Percentiles rank a stretch among this genome's conserved stretches.
These are phyloP conservation scores for Pilophorus perplexus DNA, from an alignment of 2,888 invertebrate species.

Conservation along the genomic window DNA sequence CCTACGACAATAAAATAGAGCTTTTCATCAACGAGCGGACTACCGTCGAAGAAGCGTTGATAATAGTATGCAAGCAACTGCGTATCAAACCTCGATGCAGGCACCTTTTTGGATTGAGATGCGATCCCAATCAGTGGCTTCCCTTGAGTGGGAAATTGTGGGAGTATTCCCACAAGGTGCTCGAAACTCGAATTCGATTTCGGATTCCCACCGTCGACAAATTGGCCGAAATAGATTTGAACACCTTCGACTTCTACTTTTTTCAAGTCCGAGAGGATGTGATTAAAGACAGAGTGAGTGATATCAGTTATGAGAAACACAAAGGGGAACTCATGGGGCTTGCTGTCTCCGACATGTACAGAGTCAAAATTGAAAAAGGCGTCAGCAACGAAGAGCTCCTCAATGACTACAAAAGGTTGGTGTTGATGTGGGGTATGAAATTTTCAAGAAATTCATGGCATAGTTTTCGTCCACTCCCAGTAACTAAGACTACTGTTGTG, in stretches of 20 bases:
- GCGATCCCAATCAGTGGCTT: constrained; percentile 66
- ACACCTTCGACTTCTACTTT: constrained; percentile 81
- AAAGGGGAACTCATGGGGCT: constrained; percentile 77
- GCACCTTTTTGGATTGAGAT: constrained; percentile 73
- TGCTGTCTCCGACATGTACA: constrained; percentile 83
- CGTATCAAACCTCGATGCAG: constrained; percentile 73
- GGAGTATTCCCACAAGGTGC: constrained; percentile 55
- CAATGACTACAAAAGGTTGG: constrained; percentile 73
- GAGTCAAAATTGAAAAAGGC: constrained; percentile 75
- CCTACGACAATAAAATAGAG: constrained; percentile 24
- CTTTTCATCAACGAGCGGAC: constrained; percentile 49
- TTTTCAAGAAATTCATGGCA: no score
- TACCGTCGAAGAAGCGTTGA: constrained; percentile 69
- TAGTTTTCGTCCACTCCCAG: no score
- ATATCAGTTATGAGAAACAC: constrained; percentile 73
- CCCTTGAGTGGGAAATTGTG: constrained; percentile 61
- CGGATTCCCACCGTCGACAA: constrained; percentile 66
- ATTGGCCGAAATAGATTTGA: constrained; percentile 66
- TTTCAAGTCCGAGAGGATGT: constrained; percentile 81
- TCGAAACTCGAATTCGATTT: constrained; percentile 75
- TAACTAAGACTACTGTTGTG: no score
- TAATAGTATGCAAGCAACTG: constrained; percentile 66
- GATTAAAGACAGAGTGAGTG: constrained; percentile 72
- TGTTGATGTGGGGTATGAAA: no score
- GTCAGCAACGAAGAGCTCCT: constrained; percentile 66